Evolutionary conservation across 2,113 vertebrate species (phyloP), one percentile per base, ranked within the genome.

Genomic region (Planiliza haematocheilus): DNA sequence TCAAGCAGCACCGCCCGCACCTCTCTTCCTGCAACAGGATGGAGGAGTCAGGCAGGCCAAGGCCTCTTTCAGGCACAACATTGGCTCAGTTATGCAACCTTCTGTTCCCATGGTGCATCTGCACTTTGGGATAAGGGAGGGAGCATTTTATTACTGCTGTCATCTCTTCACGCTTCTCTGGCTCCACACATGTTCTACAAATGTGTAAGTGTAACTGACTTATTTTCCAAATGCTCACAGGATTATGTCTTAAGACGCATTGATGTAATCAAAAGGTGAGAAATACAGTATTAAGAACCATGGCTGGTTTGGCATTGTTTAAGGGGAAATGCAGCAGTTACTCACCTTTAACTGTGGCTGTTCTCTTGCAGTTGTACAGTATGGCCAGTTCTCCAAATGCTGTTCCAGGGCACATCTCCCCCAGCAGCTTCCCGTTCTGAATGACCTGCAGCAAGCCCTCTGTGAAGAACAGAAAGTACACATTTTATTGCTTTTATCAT

Each of bases 301-400:
- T 14, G 13, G 51, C 16, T 39, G 16, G 7, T 41, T 62, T 42
- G 13, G 14, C 12, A 6, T 51, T 21, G 14, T 60, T 38, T 8
- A 1, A 7, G 18, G 3, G 1, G 2, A 10, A 18, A 7, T 17
- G 12, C 4, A 7, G 21, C 49, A 36, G 38, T 55, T 34, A 21
- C 80, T 86, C 71, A 95, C 94, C 93, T 92, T 91, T 94, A 9
- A 95, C 92, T 0, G 93, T 94, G 13, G 94, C 94, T n/a, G 94
- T 95, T 79, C 94, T 91, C 65, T 94, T 94, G 65, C 94, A 95
- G 87, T 95, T 95, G 85, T 95, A 95, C 11, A 95, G 81, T 12
- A 95, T 94, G 21, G 94, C 94, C 74, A 95, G 76, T 82, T 95
- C 94, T 55, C 94, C 94, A 49, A 95, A 95, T 0, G 92, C 94